phyloP scores from a whole-genome alignment of 2,797 vertebrate species.

The Danio jaintianensis region DNA sequence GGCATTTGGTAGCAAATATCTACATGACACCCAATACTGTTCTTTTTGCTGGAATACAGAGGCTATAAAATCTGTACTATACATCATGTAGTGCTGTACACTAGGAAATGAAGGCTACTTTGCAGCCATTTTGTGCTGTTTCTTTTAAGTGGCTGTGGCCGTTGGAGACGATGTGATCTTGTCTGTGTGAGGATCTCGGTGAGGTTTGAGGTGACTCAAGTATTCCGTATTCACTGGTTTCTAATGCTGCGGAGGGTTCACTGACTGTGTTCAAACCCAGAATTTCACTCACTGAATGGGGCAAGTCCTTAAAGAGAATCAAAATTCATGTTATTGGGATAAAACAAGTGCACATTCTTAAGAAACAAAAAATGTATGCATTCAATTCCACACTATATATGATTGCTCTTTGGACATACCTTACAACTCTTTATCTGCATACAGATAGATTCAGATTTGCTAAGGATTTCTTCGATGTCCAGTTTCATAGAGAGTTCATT shows the following conservation, averaged over 20 bases:
- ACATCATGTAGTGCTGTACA: conserved; percentile 53
- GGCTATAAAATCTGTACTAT: conserved; percentile 66
- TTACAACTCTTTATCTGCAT: conserved; percentile 93
- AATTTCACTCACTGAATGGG: conserved; percentile 86
- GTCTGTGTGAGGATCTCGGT: conserved; percentile 61
- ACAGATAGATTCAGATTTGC: conserved; percentile 93
- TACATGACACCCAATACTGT: conserved; percentile 74
- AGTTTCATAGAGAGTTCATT: conserved; percentile 98
- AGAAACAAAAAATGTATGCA: background rate
- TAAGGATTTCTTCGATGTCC: conserved; percentile 90
- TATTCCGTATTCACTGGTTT: conserved; percentile 72
- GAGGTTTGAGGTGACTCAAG: conserved; percentile 60
- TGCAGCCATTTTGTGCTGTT: conserved; percentile 73
- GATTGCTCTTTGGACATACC: conserved; percentile 68
- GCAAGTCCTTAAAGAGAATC: conserved; percentile 82
- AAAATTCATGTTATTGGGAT: background rate
- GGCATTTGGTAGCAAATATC: conserved; percentile 72
- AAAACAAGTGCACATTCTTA: background rate
- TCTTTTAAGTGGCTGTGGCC: conserved; percentile 74
- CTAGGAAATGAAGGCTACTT: conserved; percentile 80
- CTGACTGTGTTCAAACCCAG: conserved; percentile 80
- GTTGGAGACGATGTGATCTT: conserved; percentile 75
- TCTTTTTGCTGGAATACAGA: conserved; percentile 69
- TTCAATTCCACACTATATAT: background rate
- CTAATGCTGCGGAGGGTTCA: conserved; percentile 67